These are phyloP conservation scores for Plusia festucae DNA, from an alignment of 2,888 invertebrate genomes.

Conservation along the genomic window DNA sequence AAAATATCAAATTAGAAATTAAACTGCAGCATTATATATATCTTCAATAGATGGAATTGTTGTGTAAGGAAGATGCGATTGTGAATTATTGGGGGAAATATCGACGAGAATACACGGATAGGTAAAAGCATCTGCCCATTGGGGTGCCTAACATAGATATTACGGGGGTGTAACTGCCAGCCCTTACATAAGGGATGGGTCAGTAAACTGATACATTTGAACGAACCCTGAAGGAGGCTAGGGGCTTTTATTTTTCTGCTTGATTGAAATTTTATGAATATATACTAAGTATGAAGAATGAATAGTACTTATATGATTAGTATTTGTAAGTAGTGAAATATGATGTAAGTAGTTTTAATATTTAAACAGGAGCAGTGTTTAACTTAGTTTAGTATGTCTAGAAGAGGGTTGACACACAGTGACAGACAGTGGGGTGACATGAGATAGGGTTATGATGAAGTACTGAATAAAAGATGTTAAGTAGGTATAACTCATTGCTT, in stretches of 20 bases:
- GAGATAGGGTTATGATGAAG: too few relatives aligned
- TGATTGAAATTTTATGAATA: conserved; percentile 44
- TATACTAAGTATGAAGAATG: conserved; percentile 18
- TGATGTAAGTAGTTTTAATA: too few relatives aligned
- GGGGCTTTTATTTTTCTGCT: conserved; percentile 38
- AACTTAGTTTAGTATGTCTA: too few relatives aligned
- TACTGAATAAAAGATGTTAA: too few relatives aligned
- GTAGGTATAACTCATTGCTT: too few relatives aligned
- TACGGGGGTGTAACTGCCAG: conserved; percentile 47
- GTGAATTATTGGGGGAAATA: conserved; percentile 76
- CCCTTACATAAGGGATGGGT: conserved; percentile 45
- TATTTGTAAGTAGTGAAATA: too few relatives aligned
- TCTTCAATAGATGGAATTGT: conserved; percentile 74
- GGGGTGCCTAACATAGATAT: conserved; percentile 58
- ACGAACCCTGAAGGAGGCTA: conserved; percentile 17
- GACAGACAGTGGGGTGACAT: too few relatives aligned
- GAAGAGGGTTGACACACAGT: too few relatives aligned
- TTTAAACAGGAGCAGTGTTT: too few relatives aligned
- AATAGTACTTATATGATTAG: background rate
- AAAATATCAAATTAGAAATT: conserved; percentile 14
- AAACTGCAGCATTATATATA: conserved; percentile 49
- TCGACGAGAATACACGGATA: conserved; percentile 64
- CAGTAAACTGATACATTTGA: conserved; percentile 56
- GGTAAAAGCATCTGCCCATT: conserved; percentile 71
- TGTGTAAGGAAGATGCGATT: conserved; percentile 78